Evolutionary conservation across 1,140 invertebrate species (phyloP), one percentile per base, ranked within the genome.

Genomic region (Pseudomyrmex cubaensis): DNA sequence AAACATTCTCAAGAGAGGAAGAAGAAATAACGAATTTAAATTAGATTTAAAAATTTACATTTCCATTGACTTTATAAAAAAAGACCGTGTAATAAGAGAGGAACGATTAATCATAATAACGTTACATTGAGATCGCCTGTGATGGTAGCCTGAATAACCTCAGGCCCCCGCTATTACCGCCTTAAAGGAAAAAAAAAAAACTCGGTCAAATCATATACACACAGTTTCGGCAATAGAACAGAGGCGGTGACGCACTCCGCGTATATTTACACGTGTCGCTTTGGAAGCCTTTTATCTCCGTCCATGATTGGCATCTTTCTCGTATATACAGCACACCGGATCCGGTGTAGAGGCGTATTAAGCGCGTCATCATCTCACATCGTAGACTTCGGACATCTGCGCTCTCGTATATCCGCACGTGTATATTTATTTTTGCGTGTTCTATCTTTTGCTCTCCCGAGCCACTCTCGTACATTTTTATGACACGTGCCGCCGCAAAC

Each of bases 401-500:
- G 25, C 17, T 48, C 63, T 48, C 20, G 20, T 20, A 20, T 20
- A 54, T 78, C 64, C 50, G 17, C 17, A 12, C n/a, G 59, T 17
- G 59, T 35, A 35, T 35, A 35, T 82, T 82, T 82, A 82, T 82
- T 82, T 63, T 75, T 48, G 70, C 57, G 9, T 3, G 35, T 17
- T 12, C 15, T 57, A 35, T 20, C 63, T 13, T 9, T 2, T n/a
- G 13, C 2, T 12, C 7, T 44, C 8, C 7, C 0, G 10, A 7
- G 7, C 2, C 1, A 2, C n/a, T 8, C 22, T 56, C 17, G n/a
- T 69, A n/a, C 59, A 59, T 73, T 82, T 74, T 75, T 44, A 15
- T 48, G 78, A 82, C 78, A 74, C 78, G 78, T 82, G 78, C 78
- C 78, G 46, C 25, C 57, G 7, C 35, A 75, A 82, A 63, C 70